Conservation (phyloP, 2,888 invertebrate genomes). For the Netelia fuscicornis region DNA sequence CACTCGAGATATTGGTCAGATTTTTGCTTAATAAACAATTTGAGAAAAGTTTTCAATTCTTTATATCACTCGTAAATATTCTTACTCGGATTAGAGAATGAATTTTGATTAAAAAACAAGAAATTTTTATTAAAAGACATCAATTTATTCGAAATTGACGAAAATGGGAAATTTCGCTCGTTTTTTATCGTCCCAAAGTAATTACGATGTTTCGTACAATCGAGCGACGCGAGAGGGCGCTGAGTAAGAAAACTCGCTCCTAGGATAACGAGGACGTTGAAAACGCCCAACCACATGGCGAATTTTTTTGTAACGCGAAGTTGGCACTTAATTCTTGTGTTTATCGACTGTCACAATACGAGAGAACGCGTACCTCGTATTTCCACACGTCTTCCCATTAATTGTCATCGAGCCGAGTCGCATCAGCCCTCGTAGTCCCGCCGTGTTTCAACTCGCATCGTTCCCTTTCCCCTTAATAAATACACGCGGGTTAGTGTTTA, state of each 20-base stretch:
- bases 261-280: too few relatives aligned
- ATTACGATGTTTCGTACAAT: not conserved
- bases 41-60: too few relatives aligned
- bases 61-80: too few relatives aligned
- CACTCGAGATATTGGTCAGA: too few relatives aligned
- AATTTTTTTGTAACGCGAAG: not conserved
- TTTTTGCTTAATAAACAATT: too few relatives aligned
- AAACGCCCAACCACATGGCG: not conserved
- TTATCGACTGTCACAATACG: slow-evolving; percentile 58
- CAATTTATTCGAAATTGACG: not conserved
- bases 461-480: not conserved
- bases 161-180: not conserved
- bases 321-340: slow-evolving; percentile 48
- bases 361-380: slow-evolving; percentile 50
- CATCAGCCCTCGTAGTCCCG: not conserved
- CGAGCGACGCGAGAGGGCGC: slow-evolving; percentile 23
- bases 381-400: slow-evolving; percentile 37
- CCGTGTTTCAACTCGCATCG: not conserved
- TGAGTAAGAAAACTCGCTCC: slow-evolving; percentile 28
- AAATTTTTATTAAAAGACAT: not conserved
- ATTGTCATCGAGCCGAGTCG: slow-evolving; percentile 41
- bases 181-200: too few relatives aligned
- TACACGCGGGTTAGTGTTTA: not conserved
- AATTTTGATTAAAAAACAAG: too few relatives aligned
- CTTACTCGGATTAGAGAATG: too few relatives aligned